Evolutionary conservation across 2,797 vertebrate genomes (phyloP), one percentile per base, ranked within the genome.

Genomic region (Pseudotriccus pelzelni): DNA sequence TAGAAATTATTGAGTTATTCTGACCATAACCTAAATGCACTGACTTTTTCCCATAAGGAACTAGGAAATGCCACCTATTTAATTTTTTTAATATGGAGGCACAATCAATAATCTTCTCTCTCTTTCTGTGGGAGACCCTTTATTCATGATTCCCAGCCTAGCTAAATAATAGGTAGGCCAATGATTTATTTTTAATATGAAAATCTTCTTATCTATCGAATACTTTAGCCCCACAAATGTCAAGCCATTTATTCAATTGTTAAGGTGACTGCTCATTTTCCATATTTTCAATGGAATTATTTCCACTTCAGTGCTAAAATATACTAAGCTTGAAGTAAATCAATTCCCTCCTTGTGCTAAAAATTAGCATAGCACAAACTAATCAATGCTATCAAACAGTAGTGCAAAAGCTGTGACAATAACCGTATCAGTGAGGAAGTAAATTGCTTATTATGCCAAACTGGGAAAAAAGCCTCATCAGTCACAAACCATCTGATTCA

Each of bases 241-340:
- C 98, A 98, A 98, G 97, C 89, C 97, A 98, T 98, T 98, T 97
- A 98, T 98, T 97, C 97, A 98, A 96, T 97, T 97, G 97, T 97
- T 97, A 97, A 97, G 91, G 94, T 98, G 97, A 97, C 95, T 96
- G 94, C 95, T 97, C 97, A 96, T 97, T 97, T 97, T 96, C 97
- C 95, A 97, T 98, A 98, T 97, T 98, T 98, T 97, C 96, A 95
- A 95, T 97, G 96, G 94, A 98, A 97, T 97, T 97, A 96, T 97
- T 97, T 98, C 97, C 96, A 97, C 97, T 98, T 97, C 98, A 98
- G 97, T 98, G 97, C 97, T 98, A 98, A 98, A 97, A 97, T 96
- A 97, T 95, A 97, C 97, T 97, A 98, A 92, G 82, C 96, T 96
- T 98, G 97, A 98, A 98, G 97, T 97, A 97, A 98, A 97, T 98